These are phyloP conservation scores for Sanderia malayensis DNA, from an alignment of 30 jellyfish, hydroid and myxozoan genomes.

Conservation along the genomic window DNA sequence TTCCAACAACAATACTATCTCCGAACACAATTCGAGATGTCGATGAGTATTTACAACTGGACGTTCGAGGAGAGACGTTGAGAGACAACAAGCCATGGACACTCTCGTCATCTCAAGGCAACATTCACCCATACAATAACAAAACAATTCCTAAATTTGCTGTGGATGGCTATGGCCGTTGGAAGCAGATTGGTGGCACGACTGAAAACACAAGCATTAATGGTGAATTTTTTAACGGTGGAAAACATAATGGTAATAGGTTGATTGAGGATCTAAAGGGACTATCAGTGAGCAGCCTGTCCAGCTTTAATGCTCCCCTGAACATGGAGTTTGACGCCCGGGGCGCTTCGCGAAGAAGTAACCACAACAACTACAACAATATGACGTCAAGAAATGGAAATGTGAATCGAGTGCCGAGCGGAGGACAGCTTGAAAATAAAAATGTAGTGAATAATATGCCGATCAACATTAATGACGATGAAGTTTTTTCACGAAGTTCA, in stretches of 20 bases:
- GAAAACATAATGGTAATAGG: neutral
- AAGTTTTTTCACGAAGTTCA: neutral
- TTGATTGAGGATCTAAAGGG: neutral
- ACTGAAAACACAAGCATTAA: neutral
- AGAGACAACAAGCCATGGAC: conserved; percentile 5
- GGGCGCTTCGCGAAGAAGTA: neutral
- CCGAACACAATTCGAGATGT: neutral
- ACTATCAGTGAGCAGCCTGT: too few relatives aligned
- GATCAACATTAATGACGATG: neutral
- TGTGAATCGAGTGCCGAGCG: neutral
- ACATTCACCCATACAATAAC: neutral
- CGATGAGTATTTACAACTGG: neutral
- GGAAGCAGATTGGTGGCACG: conserved; percentile 44
- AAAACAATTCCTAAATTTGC: conserved; percentile 37
- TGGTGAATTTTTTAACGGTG: neutral
- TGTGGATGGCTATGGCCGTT: conserved; percentile 65
- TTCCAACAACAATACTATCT: neutral
- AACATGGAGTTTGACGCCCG: too few relatives aligned
- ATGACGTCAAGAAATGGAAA: neutral
- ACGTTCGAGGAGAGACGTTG: neutral
- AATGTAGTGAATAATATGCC: neutral
- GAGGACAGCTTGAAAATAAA: neutral
- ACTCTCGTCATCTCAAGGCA: neutral
- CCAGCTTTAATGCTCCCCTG: too few relatives aligned
- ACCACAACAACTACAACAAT: neutral